Conservation (phyloP, 2,113 vertebrate species). For the Brevimyrus niger region DNA sequence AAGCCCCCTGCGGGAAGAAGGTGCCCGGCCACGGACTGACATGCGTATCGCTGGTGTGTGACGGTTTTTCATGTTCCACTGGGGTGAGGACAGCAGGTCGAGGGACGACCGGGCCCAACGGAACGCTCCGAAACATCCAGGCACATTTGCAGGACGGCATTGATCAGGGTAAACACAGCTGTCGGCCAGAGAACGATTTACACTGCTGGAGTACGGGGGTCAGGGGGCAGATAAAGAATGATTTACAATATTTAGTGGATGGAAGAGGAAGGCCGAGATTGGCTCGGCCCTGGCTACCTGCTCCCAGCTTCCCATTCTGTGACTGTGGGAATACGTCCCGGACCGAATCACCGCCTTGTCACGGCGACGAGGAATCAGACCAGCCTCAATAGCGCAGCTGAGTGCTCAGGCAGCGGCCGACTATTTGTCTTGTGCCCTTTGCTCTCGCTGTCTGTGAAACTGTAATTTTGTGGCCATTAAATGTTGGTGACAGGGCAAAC, state of each 20-base stretch:
- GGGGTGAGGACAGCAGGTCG: neutral
- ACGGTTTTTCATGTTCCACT: neutral
- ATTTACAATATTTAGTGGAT: slow-evolving; percentile 33
- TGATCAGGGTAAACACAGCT: slow-evolving; percentile 38
- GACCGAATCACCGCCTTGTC: slow-evolving; percentile 38
- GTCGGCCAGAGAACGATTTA: slow-evolving; percentile 47
- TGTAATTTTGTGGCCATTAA: slow-evolving; percentile 10
- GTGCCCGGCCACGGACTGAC: neutral
- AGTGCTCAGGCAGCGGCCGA: neutral
- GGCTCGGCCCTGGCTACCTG: slow-evolving; percentile 29
- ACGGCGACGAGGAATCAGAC: slow-evolving; percentile 37
- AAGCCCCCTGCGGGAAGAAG: neutral
- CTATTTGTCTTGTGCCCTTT: neutral
- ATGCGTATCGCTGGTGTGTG: neutral
- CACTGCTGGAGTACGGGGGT: slow-evolving; percentile 31
- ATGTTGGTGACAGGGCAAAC: neutral
- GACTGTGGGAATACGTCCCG: slow-evolving; percentile 48
- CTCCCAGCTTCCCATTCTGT: slow-evolving; percentile 19
- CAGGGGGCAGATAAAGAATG: slow-evolving; percentile 42
- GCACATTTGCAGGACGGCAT: neutral
- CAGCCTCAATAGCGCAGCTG: slow-evolving; percentile 21
- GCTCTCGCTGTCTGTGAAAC: neutral
- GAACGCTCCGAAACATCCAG: neutral
- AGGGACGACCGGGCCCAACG: neutral
- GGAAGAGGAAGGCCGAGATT: slow-evolving; percentile 48